Evolutionary conservation across 2,888 invertebrate species (phyloP), one percentile per base, ranked within the genome.

Genomic region (Drosophila flavopinicola): DNA sequence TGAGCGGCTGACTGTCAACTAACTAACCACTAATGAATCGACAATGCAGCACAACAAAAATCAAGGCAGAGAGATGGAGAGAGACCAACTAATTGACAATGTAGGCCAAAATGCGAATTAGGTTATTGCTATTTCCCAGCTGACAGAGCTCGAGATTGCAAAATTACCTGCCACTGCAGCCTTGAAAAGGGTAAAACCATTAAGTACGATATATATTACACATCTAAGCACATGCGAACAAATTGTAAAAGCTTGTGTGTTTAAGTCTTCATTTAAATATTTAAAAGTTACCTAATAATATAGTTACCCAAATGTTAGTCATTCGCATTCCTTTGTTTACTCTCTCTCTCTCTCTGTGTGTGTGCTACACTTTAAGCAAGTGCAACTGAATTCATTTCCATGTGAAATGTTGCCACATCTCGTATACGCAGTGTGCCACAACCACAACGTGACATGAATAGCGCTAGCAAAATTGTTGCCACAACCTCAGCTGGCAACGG

Each of bases 401-500:
- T 32, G 9, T 30, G 7, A 52, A 53, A 44, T 17, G 33, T n/a
- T 23, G 38, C 15, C 6, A 1, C 47, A 35, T 44, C 13, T 32
- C 47, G 45, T 37, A 60, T 37, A 29, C 37, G 60, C 29, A 23
- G 10, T 20, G 44, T 41, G 35, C n/a, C 17, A n/a, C n/a, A 38
- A 6, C 32, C 39, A 4, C 37, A 60, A 47, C 51, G 42, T 63
- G 61, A 61, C 65, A 35, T 53, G 41, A 65, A 57, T 44, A 13
- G 25, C 25, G 44, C 65, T 6, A 33, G 25, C 11, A 48, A 41
- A 39, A 35, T 38, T 38, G 42, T 23, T 49, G 61, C 37, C 61
- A 49, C 17, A 61, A 49, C 30, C 60, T 61, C 61, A 49, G 42
- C 37, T n/a, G n/a, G n/a, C n/a, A n/a, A 38, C 49, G 48, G 48